A percentile compares a stretch with the other conserved stretches of the same genome.
phyloP scores from a whole-genome alignment of 2,113 vertebrate species.

The Rattus rattus region DNA sequence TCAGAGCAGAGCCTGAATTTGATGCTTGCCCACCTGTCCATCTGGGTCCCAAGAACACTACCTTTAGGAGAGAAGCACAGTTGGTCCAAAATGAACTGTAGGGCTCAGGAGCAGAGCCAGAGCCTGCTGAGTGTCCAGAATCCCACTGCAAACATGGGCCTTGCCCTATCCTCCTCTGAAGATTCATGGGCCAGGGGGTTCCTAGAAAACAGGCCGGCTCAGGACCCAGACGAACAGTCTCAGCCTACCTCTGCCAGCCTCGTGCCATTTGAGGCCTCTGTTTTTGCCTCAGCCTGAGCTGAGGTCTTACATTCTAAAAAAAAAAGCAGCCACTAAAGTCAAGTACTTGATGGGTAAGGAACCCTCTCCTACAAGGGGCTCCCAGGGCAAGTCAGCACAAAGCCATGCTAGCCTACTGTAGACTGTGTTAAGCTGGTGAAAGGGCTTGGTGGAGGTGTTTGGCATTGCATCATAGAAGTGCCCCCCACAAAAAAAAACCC shows the following conservation, averaged over 20 bases:
- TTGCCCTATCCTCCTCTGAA: background rate
- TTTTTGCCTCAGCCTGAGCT: background rate
- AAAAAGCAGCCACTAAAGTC: constrained; percentile 1
- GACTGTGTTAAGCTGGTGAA: background rate
- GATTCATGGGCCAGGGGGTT: background rate
- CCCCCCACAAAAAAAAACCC: too few species aligned
- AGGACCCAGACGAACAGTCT: background rate
- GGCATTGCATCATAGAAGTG: background rate
- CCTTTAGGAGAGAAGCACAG: background rate
- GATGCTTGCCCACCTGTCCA: background rate
- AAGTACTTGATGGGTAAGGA: background rate
- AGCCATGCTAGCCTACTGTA: background rate
- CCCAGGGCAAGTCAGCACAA: background rate
- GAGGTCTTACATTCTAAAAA: too few species aligned
- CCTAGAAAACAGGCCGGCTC: constrained; percentile 40
- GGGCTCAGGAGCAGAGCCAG: background rate
- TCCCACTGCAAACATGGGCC: background rate
- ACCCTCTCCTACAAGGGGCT: background rate
- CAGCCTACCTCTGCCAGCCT: constrained; percentile 6
- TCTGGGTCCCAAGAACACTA: background rate
- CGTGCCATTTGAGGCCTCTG: constrained; percentile 15
- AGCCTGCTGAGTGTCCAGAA: background rate
- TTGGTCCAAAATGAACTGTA: constrained; percentile 24
- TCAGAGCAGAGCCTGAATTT: background rate
- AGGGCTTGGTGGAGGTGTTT: background rate